Evolutionary conservation across 2,888 invertebrate genomes (phyloP), one percentile per base, ranked within the genome.

Genomic region (Hemaris fuciformis): DNA sequence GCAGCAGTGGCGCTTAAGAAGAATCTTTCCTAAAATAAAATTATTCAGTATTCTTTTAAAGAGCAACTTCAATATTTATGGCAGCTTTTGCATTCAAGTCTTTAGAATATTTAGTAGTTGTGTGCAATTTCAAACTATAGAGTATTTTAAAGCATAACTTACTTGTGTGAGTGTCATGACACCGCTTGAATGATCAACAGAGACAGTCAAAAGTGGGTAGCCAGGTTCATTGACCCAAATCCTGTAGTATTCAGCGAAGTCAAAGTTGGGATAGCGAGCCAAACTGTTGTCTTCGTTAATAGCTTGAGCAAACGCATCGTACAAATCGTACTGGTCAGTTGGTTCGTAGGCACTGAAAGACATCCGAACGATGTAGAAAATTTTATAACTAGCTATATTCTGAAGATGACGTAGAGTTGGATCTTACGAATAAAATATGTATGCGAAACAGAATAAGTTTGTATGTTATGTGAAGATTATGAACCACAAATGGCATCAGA

Each of bases 201-300:
- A 75, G 0, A 95, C 94, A 2, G 78, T 89, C 1, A 95, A 70
- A 8, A 95, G 79, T 0, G 95, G 95, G 69, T 93, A 95, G 0
- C 95, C 95, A 31, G 93, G 85, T 66, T 94, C 92, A 53, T 93
- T 91, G 0, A 94, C 94, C 95, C 95, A 96, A 3, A 93, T 85
- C 13, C 88, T 86, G 76, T 95, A 94, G 60, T 94, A 93, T 3
- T 89, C 85, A 38, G 79, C 69, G 61, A 93, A 85, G 41, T 84
- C 66, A 69, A 94, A 92, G 42, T 82, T 64, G 0, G 66, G 25
- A 25, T 88, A 87, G n/a, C 73, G 74, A 6, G 63, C 72, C 22
- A 93, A 68, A 2, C 90, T 81, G 0, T 68, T 64, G 13, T 86
- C 89, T 53, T 80, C 79, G 0, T 67, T 73, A 2, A 80, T 66